phyloP scores from a whole-genome alignment of 64 coral and sea anemone genomes.

The Montipora cactus region DNA sequence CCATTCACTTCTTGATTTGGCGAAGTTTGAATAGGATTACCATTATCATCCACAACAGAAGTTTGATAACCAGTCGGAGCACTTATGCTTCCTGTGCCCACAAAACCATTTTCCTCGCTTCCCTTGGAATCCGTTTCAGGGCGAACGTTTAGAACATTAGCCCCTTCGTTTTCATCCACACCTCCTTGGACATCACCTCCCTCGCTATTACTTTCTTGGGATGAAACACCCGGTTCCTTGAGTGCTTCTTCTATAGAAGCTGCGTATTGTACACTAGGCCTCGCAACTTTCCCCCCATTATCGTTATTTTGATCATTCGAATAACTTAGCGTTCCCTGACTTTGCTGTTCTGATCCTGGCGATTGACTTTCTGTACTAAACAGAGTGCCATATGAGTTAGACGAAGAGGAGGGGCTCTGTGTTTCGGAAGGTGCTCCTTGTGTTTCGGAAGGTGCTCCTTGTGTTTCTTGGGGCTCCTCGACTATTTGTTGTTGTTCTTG shows the following conservation, averaged over 20 bases:
- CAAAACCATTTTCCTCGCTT: conserved; percentile 8
- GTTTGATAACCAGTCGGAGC: conserved; percentile 19
- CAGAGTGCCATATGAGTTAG: conserved; percentile 5
- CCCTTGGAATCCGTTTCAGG: background rate
- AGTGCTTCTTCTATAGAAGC: conserved; percentile 26
- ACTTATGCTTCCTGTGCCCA: conserved; percentile 12
- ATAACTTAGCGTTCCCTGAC: background rate
- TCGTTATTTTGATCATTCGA: background rate
- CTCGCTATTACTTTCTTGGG: background rate
- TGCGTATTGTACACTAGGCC: conserved; percentile 24
- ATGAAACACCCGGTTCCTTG: conserved; percentile 9
- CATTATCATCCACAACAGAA: conserved; percentile 23
- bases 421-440: background rate
- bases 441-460: background rate
- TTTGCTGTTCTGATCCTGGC: conserved; percentile 11
- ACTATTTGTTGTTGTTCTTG: background rate
- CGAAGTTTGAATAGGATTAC: background rate
- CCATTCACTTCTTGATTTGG: background rate
- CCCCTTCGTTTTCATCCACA: background rate
- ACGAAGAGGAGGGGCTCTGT: background rate
- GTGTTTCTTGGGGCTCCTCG: conserved; percentile 2
- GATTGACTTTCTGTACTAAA: conserved; percentile 6
- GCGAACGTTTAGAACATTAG: background rate
- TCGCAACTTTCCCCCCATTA: background rate
- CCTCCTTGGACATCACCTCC: background rate